Evolutionary conservation across 2,113 vertebrate species (phyloP).

Genomic region (Pycnonotus jocosus): DNA sequence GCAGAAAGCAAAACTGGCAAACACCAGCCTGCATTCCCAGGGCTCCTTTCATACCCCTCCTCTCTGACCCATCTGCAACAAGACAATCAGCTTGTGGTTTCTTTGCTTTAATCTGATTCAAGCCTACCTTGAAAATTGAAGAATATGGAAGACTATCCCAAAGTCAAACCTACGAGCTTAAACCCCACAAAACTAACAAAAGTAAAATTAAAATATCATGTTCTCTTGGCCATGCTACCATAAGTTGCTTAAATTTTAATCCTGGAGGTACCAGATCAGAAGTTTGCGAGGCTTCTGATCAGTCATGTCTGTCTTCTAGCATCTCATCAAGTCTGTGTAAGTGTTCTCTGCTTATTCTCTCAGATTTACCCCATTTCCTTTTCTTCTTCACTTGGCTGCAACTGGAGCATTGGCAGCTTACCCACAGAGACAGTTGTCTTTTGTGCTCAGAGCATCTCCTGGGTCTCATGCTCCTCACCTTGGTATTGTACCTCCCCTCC

Average conservation of each 20-base stretch:
- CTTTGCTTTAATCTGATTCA: not conserved
- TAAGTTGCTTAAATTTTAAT: not conserved
- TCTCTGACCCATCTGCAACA: not conserved
- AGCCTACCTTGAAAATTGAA: accelerated
- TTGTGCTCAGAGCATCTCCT: not conserved
- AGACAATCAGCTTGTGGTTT: not conserved
- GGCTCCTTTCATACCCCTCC: not conserved
- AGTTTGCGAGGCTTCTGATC: not conserved
- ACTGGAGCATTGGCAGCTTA: not conserved
- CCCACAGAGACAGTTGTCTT: not conserved
- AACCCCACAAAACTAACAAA: not conserved
- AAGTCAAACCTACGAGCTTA: not conserved
- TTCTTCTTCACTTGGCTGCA: not conserved
- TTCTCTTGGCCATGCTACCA: not conserved
- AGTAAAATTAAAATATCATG: not conserved
- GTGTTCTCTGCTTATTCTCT: not conserved
- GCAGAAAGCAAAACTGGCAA: not conserved
- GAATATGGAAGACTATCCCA: not conserved
- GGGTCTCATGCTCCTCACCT: not conserved
- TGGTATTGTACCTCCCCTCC: not conserved
- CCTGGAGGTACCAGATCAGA: not conserved
- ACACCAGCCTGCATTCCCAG: not conserved
- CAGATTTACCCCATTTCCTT: not conserved
- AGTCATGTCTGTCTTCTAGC: not conserved
- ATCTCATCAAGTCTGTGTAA: not conserved